Percentiles rank a stretch among this genome's conserved stretches.
phyloP scores from a whole-genome alignment of 2,888 invertebrate species.

The Nomada fabriciana region DNA sequence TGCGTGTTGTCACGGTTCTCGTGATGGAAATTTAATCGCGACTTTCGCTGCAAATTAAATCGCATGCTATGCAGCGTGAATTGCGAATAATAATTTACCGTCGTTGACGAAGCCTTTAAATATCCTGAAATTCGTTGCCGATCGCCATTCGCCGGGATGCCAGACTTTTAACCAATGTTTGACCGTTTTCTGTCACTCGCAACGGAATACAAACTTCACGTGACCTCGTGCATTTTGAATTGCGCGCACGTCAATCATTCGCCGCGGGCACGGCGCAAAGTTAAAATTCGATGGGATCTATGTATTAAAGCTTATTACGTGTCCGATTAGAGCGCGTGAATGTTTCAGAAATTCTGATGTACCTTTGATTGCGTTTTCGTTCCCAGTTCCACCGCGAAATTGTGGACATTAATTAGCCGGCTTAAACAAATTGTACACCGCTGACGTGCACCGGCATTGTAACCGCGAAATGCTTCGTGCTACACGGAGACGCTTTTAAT shows the following conservation, averaged over 20 bases:
- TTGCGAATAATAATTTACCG: too few species aligned
- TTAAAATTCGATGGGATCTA: constrained; percentile 33
- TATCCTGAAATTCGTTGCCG: too few species aligned
- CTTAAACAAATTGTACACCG: constrained; percentile 38
- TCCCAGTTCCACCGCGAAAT: constrained; percentile 11
- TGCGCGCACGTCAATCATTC: not conserved
- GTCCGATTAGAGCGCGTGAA: constrained; percentile 11
- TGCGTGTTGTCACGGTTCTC: not conserved
- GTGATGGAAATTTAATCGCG: not conserved
- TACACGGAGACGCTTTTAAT: constrained; percentile 33
- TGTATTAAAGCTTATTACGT: constrained; percentile 33
- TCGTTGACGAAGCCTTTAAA: too few species aligned
- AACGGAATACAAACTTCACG: not conserved
- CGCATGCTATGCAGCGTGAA: not conserved
- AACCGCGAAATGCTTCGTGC: not conserved
- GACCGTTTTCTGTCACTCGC: not conserved
- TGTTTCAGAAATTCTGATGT: constrained; percentile 35
- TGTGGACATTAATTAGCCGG: constrained; percentile 38
- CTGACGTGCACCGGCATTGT: not conserved
- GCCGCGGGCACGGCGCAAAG: not conserved
- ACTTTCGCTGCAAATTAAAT: not conserved
- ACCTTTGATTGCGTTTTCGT: constrained; percentile 43
- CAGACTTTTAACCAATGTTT: not conserved
- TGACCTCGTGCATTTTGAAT: not conserved
- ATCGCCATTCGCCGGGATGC: too few species aligned